Percentiles rank a stretch among this genome's conserved stretches.
These are phyloP conservation scores for Zaprionus africanus DNA, from an alignment of 1,140 invertebrate genomes.

Conservation along the genomic window DNA sequence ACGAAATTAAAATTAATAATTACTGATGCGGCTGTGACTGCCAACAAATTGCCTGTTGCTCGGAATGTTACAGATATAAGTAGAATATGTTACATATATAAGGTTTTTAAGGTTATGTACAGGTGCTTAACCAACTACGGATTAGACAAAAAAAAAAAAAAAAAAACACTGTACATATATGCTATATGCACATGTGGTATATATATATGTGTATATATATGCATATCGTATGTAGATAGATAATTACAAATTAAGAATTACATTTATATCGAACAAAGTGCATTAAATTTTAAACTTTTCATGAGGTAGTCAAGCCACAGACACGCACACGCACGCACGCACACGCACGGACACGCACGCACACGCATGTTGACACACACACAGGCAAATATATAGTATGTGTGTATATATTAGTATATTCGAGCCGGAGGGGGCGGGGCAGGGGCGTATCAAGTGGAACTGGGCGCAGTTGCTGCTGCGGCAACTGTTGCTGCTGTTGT, in stretches of 20 bases:
- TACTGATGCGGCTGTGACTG: conserved; percentile 82
- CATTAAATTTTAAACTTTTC: conserved; percentile 41
- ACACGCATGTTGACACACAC: background rate
- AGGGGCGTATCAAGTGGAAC: conserved; percentile 1
- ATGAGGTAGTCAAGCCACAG: conserved; percentile 77
- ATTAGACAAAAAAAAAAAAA: conserved; percentile 32
- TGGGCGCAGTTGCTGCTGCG: background rate
- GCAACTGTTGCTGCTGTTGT: conserved; percentile 21
- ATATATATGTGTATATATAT: background rate
- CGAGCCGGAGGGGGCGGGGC: conserved; percentile 46
- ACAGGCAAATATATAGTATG: conserved; percentile 20
- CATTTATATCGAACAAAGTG: conserved; percentile 38
- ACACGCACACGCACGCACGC: conserved; percentile 17
- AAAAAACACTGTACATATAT: conserved; percentile 10
- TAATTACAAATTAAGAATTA: conserved; percentile 9
- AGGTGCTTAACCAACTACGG: conserved; percentile 39
- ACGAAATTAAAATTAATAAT: conserved; percentile 80
- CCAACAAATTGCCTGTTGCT: conserved; percentile 65
- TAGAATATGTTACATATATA: conserved; percentile 39
- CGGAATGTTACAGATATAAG: conserved; percentile 75
- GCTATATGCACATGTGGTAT: background rate
- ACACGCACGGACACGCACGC: background rate
- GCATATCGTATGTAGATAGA: conserved; percentile 6
- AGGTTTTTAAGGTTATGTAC: conserved; percentile 68
- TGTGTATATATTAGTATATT: conserved; percentile 47